These are phyloP conservation scores for Zaprionus lineosus DNA, from an alignment of 2,888 invertebrate species.

Conservation along the genomic window DNA sequence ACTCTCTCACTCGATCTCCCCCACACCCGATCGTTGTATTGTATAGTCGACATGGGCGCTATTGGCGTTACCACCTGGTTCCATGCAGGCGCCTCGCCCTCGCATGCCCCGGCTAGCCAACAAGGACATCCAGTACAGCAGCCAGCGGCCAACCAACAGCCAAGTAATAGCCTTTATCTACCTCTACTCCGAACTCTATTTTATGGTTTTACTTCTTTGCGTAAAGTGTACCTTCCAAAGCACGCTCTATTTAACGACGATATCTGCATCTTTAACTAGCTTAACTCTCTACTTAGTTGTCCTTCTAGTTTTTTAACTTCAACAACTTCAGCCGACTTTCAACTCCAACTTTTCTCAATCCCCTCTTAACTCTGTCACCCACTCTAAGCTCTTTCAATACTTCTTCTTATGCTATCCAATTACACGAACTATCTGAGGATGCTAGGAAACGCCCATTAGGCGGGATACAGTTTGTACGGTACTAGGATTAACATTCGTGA, in stretches of 20 bases:
- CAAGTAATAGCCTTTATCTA: conserved; percentile 54
- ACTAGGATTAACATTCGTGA: conserved; percentile 8
- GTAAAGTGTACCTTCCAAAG: conserved; percentile 58
- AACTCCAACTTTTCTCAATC: conserved; percentile 12
- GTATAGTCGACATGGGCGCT: conserved; percentile 80
- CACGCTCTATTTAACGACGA: conserved; percentile 47
- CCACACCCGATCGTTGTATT: conserved; percentile 21
- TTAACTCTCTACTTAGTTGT: conserved; percentile 28
- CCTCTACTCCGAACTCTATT: conserved; percentile 14
- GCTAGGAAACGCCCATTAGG: too few species aligned
- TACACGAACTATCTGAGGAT: not conserved
- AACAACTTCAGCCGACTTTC: too few species aligned
- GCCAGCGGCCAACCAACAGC: conserved; percentile 34
- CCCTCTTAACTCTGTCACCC: conserved; percentile 11
- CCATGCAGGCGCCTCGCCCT: conserved; percentile 81
- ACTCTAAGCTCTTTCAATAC: not conserved
- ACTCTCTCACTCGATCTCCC: not conserved
- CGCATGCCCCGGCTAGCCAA: conserved; percentile 46
- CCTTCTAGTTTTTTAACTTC: conserved; percentile 28
- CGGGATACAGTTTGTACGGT: too few species aligned
- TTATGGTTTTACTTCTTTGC: conserved; percentile 34
- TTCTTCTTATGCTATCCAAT: conserved; percentile 14
- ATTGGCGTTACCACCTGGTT: conserved; percentile 83
- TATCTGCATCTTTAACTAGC: conserved; percentile 27
- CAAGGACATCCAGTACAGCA: conserved; percentile 50